Percentiles rank a stretch among this genome's conserved stretches.
phyloP scores from a whole-genome alignment of 1,140 invertebrate genomes.

The Neuroterus valhalla region DNA sequence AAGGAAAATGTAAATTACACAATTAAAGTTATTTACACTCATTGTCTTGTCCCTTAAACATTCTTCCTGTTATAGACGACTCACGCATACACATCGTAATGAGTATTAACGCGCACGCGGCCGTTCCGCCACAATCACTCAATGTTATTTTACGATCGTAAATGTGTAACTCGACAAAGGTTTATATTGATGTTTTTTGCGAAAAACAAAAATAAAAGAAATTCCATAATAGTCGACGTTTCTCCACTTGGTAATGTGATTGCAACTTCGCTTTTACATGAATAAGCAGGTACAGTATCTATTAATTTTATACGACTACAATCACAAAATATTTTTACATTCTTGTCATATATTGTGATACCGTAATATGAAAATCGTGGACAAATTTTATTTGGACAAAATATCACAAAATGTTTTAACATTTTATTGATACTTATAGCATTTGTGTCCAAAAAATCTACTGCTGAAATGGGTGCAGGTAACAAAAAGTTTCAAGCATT shows the following conservation, averaged over 20 bases:
- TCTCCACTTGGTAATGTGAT: background rate
- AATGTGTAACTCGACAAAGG: slow-evolving; percentile 50
- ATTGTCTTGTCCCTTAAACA: slow-evolving; percentile 60
- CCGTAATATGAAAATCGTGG: too few species aligned
- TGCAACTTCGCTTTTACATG: background rate
- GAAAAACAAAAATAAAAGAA: background rate
- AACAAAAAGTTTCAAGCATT: too few species aligned
- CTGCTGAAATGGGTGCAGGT: too few species aligned
- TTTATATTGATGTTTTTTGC: slow-evolving; percentile 2
- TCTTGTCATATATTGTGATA: too few species aligned
- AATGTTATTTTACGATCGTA: slow-evolving; percentile 53
- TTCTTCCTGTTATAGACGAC: slow-evolving; percentile 51
- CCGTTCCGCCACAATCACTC: slow-evolving; percentile 55
- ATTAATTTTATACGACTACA: too few species aligned
- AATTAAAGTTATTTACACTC: slow-evolving; percentile 65
- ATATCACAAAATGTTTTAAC: too few species aligned
- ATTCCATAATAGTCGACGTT: background rate
- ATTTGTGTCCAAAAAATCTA: too few species aligned
- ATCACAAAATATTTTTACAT: too few species aligned
- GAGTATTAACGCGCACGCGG: slow-evolving; percentile 50
- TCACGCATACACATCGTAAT: slow-evolving; percentile 50
- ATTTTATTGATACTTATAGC: too few species aligned
- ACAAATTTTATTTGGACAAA: too few species aligned
- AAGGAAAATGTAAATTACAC: slow-evolving; percentile 61
- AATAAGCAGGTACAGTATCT: too few species aligned